These are phyloP conservation scores for Platichthys stellatus DNA, from an alignment of 2,113 vertebrate species.

Conservation along the genomic window DNA sequence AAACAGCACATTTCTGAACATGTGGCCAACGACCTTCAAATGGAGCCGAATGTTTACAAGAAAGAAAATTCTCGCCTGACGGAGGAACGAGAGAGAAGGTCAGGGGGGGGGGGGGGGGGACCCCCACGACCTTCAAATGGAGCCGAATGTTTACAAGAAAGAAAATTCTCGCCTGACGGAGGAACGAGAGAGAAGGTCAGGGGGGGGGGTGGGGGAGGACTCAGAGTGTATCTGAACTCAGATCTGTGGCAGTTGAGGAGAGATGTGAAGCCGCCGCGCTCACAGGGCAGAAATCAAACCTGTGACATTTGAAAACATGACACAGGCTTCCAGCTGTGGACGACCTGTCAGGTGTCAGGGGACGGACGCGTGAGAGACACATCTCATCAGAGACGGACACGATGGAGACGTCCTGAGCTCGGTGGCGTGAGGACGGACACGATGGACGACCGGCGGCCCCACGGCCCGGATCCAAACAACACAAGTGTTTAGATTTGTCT, in stretches of 20 bases:
- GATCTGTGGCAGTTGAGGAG: background rate
- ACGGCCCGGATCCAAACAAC: conserved; percentile 7
- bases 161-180: too few species aligned
- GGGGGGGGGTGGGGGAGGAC: too few species aligned
- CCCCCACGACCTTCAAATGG: too few species aligned
- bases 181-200: too few species aligned
- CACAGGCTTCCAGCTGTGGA: background rate
- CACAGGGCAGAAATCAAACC: background rate
- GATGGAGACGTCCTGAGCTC: conserved; percentile 41
- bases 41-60: background rate
- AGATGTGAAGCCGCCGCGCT: too few species aligned
- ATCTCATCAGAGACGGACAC: background rate
- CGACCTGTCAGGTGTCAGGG: conserved; percentile 28
- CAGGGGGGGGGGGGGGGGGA: too few species aligned
- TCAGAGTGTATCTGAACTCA: too few species aligned
- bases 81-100: too few species aligned
- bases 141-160: background rate
- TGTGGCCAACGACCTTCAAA: too few species aligned
- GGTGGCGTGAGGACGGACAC: conserved; percentile 40
- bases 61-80: too few species aligned
- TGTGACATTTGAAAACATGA: too few species aligned
- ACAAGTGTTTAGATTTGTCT: conserved; percentile 33
- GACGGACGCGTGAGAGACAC: background rate
- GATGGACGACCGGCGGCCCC: conserved; percentile 42
- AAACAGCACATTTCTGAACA: too few species aligned